phyloP scores from a whole-genome alignment of 2,113 vertebrate genomes.

The Brienomyrus brachyistius region DNA sequence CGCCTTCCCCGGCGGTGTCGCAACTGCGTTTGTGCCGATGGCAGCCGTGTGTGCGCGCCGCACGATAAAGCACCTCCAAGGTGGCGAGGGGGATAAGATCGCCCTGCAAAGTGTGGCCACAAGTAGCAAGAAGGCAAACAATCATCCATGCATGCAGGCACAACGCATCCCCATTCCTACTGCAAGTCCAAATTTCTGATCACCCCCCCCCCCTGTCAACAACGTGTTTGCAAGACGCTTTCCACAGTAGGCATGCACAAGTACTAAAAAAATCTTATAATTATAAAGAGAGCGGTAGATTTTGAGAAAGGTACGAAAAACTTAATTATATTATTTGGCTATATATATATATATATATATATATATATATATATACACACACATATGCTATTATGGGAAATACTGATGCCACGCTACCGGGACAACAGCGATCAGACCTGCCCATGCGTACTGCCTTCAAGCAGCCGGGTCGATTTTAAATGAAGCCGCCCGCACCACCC shows the following conservation, averaged over 20 bases:
- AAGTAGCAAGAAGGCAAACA: neutral
- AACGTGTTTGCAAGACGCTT: neutral
- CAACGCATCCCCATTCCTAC: neutral
- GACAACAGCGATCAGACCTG: neutral
- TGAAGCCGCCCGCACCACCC: neutral
- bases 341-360: too few species aligned
- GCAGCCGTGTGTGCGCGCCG: neutral
- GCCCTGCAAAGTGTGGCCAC: neutral
- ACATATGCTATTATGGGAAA: neutral
- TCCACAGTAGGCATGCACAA: neutral
- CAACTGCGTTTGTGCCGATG: neutral
- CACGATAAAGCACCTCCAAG: constrained; percentile 35
- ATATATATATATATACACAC: too few species aligned
- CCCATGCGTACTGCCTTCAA: neutral
- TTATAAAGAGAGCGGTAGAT: neutral
- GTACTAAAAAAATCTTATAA: neutral
- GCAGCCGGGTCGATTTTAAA: neutral
- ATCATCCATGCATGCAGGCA: constrained; percentile 11
- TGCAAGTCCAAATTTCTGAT: neutral
- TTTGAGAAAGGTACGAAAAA: neutral
- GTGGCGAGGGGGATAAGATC: constrained; percentile 34
- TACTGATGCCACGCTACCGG: neutral
- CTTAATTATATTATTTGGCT: neutral
- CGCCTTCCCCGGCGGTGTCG: neutral
- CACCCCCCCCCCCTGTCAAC: neutral